Base-by-base conservation (phyloP, 2,888 invertebrate species). In the Xestia ashworthii region DNA sequence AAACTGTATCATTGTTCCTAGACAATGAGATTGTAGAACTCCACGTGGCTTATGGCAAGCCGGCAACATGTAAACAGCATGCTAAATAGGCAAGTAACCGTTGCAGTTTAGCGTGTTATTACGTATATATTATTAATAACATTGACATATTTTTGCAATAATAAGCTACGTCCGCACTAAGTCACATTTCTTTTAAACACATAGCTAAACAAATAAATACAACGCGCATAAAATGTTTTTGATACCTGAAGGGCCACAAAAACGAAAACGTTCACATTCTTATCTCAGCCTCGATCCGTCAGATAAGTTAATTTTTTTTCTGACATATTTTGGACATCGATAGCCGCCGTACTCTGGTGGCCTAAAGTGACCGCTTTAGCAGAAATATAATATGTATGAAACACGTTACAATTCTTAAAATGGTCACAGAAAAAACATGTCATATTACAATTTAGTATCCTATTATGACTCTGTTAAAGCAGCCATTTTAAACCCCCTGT, bases 21-120 rank as follows among this genome's bases (percentile, higher is more conserved):
- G 78, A 87, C 88, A 84, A 87, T 75, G 74, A 82, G 76, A 66
- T 78, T 80, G 71, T 82, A 80, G 80, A 86, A 76, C 58, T 73
- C 64, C 86, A 89, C 86, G 88, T 85, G 87, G 87, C 74, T 78
- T 64, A 71, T 38, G 48, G n/a, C 41, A 76, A 81, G 71, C 60
- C 25, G 46, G 73, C 53, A 74, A 82, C 72, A 82, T 76, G 82
- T 75, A 82, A 77, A 81, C 55, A 88, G 48, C 44, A 65, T 72
- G 76, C 58, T 58, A 41, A 69, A 50, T 80, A 72, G 70, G 76
- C 65, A 75, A 79, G 67, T 78, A 68, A 53, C 72, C 76, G 64
- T 66, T 68, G 60, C 72, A 71, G 58, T 65, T 55, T 67, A 66
- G 22, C 74, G 55, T 72, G 66, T 73, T 25, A 16, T 74, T 44